A percentile compares a stretch with the other conserved stretches of the same genome.
Evolutionary conservation across 2,797 vertebrate species (phyloP).

Genomic region (Pseudochaenichthys georgianus): DNA sequence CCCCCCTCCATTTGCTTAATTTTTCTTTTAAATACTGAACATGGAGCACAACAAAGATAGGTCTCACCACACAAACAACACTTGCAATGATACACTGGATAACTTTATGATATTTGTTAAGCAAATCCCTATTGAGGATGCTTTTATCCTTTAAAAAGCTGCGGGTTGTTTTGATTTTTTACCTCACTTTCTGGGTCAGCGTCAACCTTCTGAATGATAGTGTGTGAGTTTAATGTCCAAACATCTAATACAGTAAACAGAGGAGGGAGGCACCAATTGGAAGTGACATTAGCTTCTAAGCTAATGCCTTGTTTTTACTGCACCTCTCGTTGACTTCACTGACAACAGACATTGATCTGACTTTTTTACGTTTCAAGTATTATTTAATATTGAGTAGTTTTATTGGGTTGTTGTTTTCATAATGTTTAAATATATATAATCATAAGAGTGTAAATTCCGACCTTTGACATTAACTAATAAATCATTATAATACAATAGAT

Average conservation of each 20-base stretch:
- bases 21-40: constrained; percentile 5
- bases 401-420: too few species aligned
- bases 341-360: not conserved
- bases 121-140: not conserved
- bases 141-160: not conserved
- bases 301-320: not conserved
- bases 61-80: not conserved
- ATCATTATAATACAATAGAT: too few species aligned
- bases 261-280: not conserved
- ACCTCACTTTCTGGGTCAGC: not conserved
- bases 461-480: too few species aligned
- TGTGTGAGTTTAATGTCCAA: not conserved
- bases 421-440: too few species aligned
- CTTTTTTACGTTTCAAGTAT: not conserved
- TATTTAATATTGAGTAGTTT: too few species aligned
- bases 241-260: not conserved
- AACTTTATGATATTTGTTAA: not conserved
- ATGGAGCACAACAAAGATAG: not conserved
- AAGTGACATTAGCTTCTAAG: not conserved
- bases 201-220: not conserved
- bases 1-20: not conserved
- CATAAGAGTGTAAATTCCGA: too few species aligned
- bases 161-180: too few species aligned
- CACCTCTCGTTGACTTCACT: not conserved
- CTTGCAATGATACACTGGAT: not conserved